These are phyloP conservation scores for Nowickia ferox DNA, from an alignment of 2,888 invertebrate genomes.

Conservation along the genomic window DNA sequence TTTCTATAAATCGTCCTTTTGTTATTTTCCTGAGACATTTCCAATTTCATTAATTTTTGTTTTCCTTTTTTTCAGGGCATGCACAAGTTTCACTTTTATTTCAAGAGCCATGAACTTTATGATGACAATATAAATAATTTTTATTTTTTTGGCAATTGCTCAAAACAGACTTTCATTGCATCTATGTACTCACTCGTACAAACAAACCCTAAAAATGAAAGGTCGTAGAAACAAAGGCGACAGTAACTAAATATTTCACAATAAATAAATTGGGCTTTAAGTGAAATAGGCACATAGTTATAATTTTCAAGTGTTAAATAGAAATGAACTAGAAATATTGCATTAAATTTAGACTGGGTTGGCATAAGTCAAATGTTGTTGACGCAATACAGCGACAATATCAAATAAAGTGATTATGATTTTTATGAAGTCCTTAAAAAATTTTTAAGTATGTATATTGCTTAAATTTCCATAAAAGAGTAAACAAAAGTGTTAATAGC, in stretches of 20 bases:
- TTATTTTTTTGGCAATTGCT: slow-evolving; percentile 61
- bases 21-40: slow-evolving; percentile 34
- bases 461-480: no score
- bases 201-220: neutral
- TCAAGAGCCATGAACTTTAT: slow-evolving; percentile 63
- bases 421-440: no score
- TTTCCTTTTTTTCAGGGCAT: slow-evolving; percentile 1
- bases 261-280: neutral
- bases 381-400: accelerated
- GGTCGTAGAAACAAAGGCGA: slow-evolving; percentile 21
- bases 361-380: no score
- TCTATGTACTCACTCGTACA: no score
- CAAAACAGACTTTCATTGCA: slow-evolving; percentile 23
- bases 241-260: slow-evolving; percentile 20
- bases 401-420: no score
- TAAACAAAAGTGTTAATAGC: no score
- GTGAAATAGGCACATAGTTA: neutral
- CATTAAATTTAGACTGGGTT: no score
- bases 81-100: slow-evolving; percentile 58
- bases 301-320: neutral
- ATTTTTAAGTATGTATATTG: no score
- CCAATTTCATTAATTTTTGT: slow-evolving; percentile 38
- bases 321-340: neutral
- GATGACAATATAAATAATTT: slow-evolving; percentile 55
- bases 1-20: slow-evolving; percentile 14